These are phyloP conservation scores for Lissocephala sabroskyi DNA, from an alignment of 2,888 invertebrate genomes.

Conservation along the genomic window DNA sequence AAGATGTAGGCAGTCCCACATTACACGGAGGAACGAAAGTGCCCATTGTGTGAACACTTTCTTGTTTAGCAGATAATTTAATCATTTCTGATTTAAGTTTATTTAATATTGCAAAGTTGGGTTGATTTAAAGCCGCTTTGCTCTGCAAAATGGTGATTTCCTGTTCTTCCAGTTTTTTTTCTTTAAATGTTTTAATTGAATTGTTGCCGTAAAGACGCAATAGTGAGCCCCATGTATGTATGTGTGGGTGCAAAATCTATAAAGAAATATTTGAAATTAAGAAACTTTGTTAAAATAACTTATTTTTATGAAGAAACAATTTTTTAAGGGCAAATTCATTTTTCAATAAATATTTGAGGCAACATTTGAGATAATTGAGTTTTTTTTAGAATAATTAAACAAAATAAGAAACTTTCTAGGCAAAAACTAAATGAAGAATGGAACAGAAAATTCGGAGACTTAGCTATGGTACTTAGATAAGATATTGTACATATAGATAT, in stretches of 20 bases:
- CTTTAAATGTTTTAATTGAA: constrained; percentile 91
- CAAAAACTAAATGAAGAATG: too few species aligned
- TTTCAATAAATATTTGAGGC: too few species aligned
- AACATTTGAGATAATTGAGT: too few species aligned
- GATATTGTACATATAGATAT: too few species aligned
- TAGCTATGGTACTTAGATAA: too few species aligned
- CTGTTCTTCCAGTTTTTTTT: constrained; percentile 93
- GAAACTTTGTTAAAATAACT: too few species aligned
- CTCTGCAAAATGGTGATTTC: constrained; percentile 92
- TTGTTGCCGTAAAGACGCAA: constrained; percentile 93
- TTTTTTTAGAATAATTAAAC: too few species aligned
- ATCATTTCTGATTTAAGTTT: constrained; percentile 88
- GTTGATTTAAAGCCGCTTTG: constrained; percentile 90
- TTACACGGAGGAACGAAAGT: constrained; percentile 78
- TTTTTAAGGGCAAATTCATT: neutral
- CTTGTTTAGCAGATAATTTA: constrained; percentile 80
- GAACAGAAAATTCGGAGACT: too few species aligned
- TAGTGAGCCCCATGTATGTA: constrained; percentile 94
- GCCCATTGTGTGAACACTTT: constrained; percentile 77
- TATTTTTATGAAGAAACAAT: neutral
- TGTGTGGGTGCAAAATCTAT: constrained; percentile 93
- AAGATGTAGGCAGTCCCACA: constrained; percentile 79
- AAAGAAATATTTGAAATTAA: too few species aligned
- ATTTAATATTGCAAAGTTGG: constrained; percentile 90
- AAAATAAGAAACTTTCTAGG: too few species aligned